These are phyloP conservation scores for Homalodisca vitripennis DNA, from an alignment of 1,140 invertebrate species.

Conservation along the genomic window DNA sequence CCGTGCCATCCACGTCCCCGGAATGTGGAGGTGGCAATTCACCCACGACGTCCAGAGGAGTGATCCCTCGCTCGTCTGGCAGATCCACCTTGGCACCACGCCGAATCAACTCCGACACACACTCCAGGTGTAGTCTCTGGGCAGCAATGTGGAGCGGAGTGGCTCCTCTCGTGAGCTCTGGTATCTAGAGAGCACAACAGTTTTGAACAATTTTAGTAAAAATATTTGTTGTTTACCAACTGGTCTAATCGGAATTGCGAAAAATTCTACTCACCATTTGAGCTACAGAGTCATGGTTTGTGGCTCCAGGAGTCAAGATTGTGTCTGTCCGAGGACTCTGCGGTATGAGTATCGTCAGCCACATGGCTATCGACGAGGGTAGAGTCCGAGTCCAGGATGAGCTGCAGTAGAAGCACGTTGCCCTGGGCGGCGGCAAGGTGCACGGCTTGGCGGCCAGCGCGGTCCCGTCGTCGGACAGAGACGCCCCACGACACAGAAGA, in stretches of 20 bases:
- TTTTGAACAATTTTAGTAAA: no score
- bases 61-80: slow-evolving; percentile 48
- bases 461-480: slow-evolving; percentile 48
- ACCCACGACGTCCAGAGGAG: slow-evolving; percentile 53
- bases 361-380: slow-evolving; percentile 18
- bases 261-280: slow-evolving; percentile 34
- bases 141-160: slow-evolving; percentile 53
- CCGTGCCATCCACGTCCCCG: no score
- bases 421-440: slow-evolving; percentile 52
- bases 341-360: neutral
- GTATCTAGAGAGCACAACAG: no score
- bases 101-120: slow-evolving; percentile 49
- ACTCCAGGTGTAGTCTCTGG: slow-evolving; percentile 47
- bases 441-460: slow-evolving; percentile 48
- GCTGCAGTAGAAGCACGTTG: slow-evolving; percentile 47
- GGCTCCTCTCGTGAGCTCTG: slow-evolving; percentile 41
- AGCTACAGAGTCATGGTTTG: slow-evolving; percentile 33
- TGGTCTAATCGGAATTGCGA: no score
- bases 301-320: slow-evolving; percentile 39
- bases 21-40: no score
- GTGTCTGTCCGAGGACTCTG: slow-evolving; percentile 23
- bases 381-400: neutral
- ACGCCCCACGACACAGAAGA: slow-evolving; percentile 49
- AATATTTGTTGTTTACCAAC: no score
- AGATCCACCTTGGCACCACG: slow-evolving; percentile 50